A percentile compares a stretch with the other conserved stretches of the same genome.
Conservation (phyloP, 2,888 invertebrate species). For the Drosophila ochracea region DNA sequence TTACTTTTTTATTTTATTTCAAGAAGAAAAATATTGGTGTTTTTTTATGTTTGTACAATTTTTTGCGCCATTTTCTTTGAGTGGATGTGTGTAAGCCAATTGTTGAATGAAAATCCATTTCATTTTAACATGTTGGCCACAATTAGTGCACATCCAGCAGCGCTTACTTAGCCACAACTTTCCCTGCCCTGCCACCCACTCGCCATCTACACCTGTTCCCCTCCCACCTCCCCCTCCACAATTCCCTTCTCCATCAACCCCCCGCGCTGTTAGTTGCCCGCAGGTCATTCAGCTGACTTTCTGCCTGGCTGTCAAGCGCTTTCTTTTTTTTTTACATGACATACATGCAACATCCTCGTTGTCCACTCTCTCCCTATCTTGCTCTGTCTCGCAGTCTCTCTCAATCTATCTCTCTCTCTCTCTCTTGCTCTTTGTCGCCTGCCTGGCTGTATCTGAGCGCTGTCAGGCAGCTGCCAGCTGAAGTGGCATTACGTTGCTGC, state of each 20-base stretch:
- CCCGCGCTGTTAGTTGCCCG: background rate
- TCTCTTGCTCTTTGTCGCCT: slow-evolving; percentile 27
- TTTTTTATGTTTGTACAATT: slow-evolving; percentile 10
- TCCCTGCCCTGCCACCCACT: background rate
- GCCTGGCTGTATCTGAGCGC: slow-evolving; percentile 67
- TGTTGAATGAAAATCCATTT: slow-evolving; percentile 83
- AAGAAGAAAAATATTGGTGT: background rate
- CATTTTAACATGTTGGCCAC: slow-evolving; percentile 84
- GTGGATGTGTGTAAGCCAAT: slow-evolving; percentile 67
- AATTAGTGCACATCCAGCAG: slow-evolving; percentile 79
- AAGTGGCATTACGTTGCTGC: slow-evolving; percentile 80
- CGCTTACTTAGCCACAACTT: slow-evolving; percentile 57
- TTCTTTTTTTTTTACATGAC: slow-evolving; percentile 42
- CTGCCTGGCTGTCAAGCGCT: slow-evolving; percentile 16
- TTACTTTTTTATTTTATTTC: too few species aligned
- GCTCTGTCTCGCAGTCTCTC: background rate
- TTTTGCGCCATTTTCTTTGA: background rate
- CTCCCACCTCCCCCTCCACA: background rate
- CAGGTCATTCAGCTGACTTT: slow-evolving; percentile 26
- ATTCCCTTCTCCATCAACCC: background rate
- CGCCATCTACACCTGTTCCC: background rate
- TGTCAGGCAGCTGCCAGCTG: slow-evolving; percentile 82
- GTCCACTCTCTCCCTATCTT: slow-evolving; percentile 5
- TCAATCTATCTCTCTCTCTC: slow-evolving; percentile 2
- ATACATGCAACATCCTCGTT: slow-evolving; percentile 46